These are phyloP conservation scores for Oxyruncus cristatus DNA, from an alignment of 2,113 vertebrate species.

Conservation along the genomic window DNA sequence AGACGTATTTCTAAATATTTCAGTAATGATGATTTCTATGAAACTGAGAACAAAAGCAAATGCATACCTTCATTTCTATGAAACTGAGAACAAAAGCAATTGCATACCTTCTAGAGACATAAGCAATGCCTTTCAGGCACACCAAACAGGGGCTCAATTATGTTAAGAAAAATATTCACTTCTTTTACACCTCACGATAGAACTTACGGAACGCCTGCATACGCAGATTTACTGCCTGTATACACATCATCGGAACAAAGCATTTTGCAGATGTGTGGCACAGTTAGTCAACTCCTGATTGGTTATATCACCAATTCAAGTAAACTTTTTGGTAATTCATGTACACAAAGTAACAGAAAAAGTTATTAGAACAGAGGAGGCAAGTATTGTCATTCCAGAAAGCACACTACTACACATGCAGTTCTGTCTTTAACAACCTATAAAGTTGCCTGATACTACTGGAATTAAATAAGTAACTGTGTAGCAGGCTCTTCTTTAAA, in stretches of 20 bases:
- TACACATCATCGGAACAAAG: not conserved
- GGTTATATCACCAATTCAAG: not conserved
- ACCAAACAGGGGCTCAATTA: not conserved
- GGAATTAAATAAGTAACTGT: not conserved
- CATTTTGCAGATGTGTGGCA: not conserved
- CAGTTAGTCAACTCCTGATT: not conserved
- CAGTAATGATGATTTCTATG: not conserved
- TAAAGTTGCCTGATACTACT: not conserved
- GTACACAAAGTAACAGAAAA: not conserved
- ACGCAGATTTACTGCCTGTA: not conserved
- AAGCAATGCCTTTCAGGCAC: not conserved
- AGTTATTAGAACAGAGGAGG: not conserved
- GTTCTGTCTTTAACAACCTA: not conserved
- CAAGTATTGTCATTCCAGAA: not conserved
- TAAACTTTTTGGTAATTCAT: not conserved
- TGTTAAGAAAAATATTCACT: not conserved
- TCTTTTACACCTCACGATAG: not conserved
- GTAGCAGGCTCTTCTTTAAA: not conserved
- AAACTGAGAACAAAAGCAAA: not conserved
- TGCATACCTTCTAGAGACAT: not conserved
- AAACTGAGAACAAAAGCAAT: not conserved
- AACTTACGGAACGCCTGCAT: not conserved
- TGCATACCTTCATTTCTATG: not conserved
- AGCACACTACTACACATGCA: not conserved
- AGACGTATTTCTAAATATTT: not conserved